These are phyloP conservation scores for Rhynchophorus ferrugineus DNA, from an alignment of 1,140 invertebrate species.

Conservation along the genomic window DNA sequence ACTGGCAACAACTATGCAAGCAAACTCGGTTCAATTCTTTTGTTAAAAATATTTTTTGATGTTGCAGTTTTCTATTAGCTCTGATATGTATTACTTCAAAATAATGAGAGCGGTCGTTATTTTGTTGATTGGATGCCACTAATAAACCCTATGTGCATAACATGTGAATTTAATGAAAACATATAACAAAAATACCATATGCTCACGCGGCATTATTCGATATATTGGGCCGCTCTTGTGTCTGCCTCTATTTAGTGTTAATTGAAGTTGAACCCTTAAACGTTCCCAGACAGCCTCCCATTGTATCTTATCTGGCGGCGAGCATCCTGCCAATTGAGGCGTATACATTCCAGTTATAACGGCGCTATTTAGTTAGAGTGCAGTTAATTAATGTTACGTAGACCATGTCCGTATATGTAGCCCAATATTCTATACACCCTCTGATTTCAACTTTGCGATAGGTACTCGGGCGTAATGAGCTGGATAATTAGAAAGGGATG, in stretches of 20 bases:
- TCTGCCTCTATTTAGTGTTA: slow-evolving; percentile 18
- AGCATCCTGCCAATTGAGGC: slow-evolving; percentile 25
- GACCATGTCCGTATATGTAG: slow-evolving; percentile 20
- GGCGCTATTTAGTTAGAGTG: slow-evolving; percentile 22
- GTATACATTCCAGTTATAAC: slow-evolving; percentile 21
- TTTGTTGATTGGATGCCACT: too few relatives aligned
- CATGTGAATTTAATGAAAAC: background rate
- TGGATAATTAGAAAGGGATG: slow-evolving; percentile 13
- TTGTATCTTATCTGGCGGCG: slow-evolving; percentile 23
- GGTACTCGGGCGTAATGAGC: slow-evolving; percentile 20
- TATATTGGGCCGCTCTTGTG: slow-evolving; percentile 8
- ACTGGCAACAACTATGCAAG: too few relatives aligned
- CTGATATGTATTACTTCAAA: too few relatives aligned
- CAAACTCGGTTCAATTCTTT: too few relatives aligned
- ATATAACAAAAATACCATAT: background rate
- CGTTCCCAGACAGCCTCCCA: slow-evolving; percentile 20
- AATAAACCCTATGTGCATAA: too few relatives aligned
- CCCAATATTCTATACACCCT: slow-evolving; percentile 22
- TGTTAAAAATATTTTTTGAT: too few relatives aligned
- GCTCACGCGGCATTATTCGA: background rate
- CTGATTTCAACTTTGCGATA: slow-evolving; percentile 20
- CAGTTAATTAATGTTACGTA: slow-evolving; percentile 26
- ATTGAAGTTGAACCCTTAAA: slow-evolving; percentile 23
- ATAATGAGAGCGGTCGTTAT: too few relatives aligned
- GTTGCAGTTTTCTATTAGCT: too few relatives aligned